These are phyloP conservation scores for Allophyes oxyacanthae DNA, from an alignment of 2,888 invertebrate species.

Conservation along the genomic window DNA sequence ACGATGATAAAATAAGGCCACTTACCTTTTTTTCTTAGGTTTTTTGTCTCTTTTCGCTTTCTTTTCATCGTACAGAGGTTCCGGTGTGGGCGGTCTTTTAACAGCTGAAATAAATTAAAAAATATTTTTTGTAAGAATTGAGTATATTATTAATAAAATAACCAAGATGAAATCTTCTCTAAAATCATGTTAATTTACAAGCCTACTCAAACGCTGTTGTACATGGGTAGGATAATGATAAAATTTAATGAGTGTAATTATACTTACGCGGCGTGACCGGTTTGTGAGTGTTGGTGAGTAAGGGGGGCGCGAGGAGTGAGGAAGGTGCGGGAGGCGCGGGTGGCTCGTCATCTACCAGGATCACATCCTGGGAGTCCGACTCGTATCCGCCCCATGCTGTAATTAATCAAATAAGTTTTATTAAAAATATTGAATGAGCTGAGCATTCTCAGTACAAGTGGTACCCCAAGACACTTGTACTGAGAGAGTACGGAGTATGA, in stretches of 20 bases:
- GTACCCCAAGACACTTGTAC: too few species aligned
- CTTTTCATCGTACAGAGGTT: slow-evolving; percentile 79
- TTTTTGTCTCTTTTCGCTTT: slow-evolving; percentile 86
- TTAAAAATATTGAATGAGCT: too few species aligned
- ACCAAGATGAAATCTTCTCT: too few species aligned
- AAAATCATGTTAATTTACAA: too few species aligned
- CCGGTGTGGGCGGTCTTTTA: slow-evolving; percentile 78
- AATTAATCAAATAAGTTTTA: slow-evolving; percentile 11
- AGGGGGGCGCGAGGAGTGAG: slow-evolving; percentile 46
- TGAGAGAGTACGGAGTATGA: too few species aligned
- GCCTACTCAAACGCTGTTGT: too few species aligned
- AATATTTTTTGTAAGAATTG: not conserved
- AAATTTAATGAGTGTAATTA: too few species aligned
- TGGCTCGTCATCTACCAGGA: slow-evolving; percentile 86
- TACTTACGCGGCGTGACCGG: slow-evolving; percentile 74
- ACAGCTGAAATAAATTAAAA: slow-evolving; percentile 67
- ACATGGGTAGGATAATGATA: too few species aligned
- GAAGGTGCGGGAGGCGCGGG: slow-evolving; percentile 59
- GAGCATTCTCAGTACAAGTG: too few species aligned
- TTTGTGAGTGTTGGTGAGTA: slow-evolving; percentile 42
- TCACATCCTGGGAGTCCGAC: slow-evolving; percentile 87
- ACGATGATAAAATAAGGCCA: too few species aligned
- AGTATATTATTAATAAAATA: too few species aligned
- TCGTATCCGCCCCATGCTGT: slow-evolving; percentile 87
- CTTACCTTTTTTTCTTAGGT: slow-evolving; percentile 83